Conservation (phyloP, 1,140 invertebrate species). For the Lordiphosa stackelbergi region DNA sequence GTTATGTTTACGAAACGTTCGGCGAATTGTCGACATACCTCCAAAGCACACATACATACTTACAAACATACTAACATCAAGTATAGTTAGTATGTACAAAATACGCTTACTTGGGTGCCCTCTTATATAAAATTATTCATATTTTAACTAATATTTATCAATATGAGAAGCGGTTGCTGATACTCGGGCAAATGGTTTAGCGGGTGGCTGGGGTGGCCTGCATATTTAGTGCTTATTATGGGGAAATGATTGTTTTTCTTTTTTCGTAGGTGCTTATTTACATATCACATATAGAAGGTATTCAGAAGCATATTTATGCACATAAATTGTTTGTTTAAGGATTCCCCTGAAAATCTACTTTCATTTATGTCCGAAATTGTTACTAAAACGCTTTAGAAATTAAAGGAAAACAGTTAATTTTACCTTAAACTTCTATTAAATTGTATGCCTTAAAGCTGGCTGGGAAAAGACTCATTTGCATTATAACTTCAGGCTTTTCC, state of each 20-base stretch:
- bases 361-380: constrained; percentile 15
- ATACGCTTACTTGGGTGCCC: constrained; percentile 2
- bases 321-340: constrained; percentile 14
- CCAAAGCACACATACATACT: constrained; percentile 15
- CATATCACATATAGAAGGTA: constrained; percentile 13
- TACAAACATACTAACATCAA: constrained; percentile 18
- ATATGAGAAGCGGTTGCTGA: constrained; percentile 31
- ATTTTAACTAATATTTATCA: constrained; percentile 75
- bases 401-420: constrained; percentile 9
- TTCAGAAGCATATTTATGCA: constrained; percentile 28
- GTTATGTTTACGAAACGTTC: constrained; percentile 67
- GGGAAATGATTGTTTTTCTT: constrained; percentile 59
- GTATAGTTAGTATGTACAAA: constrained; percentile 12
- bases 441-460: neutral
- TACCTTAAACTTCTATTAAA: neutral
- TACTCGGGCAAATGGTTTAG: constrained; percentile 29
- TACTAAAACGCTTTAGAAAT: neutral
- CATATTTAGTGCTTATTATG: constrained; percentile 76
- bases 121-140: constrained; percentile 57
- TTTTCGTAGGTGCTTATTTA: constrained; percentile 43
- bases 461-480: constrained; percentile 20
- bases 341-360: neutral
- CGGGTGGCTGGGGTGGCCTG: constrained; percentile 33
- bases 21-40: constrained; percentile 44
- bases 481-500: constrained; percentile 51